Percentiles rank a stretch among this genome's conserved stretches.
Evolutionary conservation across 2,888 invertebrate species (phyloP).

Genomic region (Ichneumoninae sp.): DNA sequence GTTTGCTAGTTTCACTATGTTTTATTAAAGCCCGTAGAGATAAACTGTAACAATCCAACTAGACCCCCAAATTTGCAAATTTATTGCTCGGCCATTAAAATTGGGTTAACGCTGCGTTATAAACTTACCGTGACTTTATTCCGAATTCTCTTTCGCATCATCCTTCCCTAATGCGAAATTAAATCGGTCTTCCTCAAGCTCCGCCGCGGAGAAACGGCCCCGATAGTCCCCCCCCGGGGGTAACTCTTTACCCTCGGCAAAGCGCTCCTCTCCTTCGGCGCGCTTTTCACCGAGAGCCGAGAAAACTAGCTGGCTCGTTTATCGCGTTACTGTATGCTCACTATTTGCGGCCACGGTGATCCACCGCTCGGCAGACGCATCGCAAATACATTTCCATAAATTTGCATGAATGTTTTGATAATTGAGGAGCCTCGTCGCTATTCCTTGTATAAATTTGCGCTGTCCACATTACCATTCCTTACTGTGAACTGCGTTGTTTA

Average conservation of each 20-base stretch:
- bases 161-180: slow-evolving; percentile 62
- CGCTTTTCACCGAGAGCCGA: slow-evolving; percentile 19
- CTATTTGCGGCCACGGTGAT: slow-evolving; percentile 71
- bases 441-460: slow-evolving; percentile 51
- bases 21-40: neutral
- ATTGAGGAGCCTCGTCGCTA: slow-evolving; percentile 73
- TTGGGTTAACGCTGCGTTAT: slow-evolving; percentile 50
- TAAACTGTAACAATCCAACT: slow-evolving; percentile 38
- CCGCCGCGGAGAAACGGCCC: slow-evolving; percentile 48
- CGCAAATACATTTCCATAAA: slow-evolving; percentile 82
- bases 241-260: slow-evolving; percentile 54
- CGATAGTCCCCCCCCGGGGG: slow-evolving; percentile 30
- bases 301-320: slow-evolving; percentile 44
- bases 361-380: slow-evolving; percentile 75
- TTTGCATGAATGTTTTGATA: slow-evolving; percentile 83
- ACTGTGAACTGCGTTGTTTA: slow-evolving; percentile 35
- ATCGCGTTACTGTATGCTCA: slow-evolving; percentile 47
- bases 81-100: slow-evolving; percentile 48
- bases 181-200: slow-evolving; percentile 60
- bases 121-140: slow-evolving; percentile 38
- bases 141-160: slow-evolving; percentile 38
- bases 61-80: slow-evolving; percentile 40
- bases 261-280: slow-evolving; percentile 47
- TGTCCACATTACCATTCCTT: slow-evolving; percentile 45
- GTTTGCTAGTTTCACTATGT: neutral